Conservation (phyloP, 2,113 vertebrate genomes). For the Lonchura striata region DNA sequence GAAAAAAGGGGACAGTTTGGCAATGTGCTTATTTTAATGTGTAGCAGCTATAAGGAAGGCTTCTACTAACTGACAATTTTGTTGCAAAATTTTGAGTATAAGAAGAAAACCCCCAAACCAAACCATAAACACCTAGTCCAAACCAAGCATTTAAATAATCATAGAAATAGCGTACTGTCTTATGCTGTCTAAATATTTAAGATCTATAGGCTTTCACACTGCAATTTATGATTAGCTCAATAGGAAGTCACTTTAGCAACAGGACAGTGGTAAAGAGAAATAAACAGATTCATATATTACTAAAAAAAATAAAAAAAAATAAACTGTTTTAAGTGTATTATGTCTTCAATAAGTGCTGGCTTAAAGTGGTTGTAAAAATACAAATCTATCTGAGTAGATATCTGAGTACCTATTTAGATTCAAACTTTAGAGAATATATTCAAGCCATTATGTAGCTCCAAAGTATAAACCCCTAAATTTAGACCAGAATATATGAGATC, state of each 20-base stretch:
- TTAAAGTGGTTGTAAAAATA: background rate
- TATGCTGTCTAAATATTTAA: background rate
- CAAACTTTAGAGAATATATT: background rate
- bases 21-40: background rate
- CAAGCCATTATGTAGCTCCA: background rate
- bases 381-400: background rate
- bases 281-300: background rate
- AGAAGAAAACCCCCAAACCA: accelerated
- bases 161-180: background rate
- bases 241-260: background rate
- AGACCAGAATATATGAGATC: background rate
- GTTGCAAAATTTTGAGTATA: background rate
- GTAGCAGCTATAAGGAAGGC: background rate
- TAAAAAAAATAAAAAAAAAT: background rate
- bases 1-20: accelerated
- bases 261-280: background rate
- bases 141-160: background rate
- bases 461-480: background rate
- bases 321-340: background rate
- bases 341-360: background rate
- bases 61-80: background rate
- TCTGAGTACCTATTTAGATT: background rate
- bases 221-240: background rate
- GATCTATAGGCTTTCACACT: background rate
- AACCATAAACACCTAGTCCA: background rate